Evolutionary conservation across 2,797 vertebrate genomes (phyloP), one percentile per base, ranked within the genome.

Genomic region (Cyprinella venusta): DNA sequence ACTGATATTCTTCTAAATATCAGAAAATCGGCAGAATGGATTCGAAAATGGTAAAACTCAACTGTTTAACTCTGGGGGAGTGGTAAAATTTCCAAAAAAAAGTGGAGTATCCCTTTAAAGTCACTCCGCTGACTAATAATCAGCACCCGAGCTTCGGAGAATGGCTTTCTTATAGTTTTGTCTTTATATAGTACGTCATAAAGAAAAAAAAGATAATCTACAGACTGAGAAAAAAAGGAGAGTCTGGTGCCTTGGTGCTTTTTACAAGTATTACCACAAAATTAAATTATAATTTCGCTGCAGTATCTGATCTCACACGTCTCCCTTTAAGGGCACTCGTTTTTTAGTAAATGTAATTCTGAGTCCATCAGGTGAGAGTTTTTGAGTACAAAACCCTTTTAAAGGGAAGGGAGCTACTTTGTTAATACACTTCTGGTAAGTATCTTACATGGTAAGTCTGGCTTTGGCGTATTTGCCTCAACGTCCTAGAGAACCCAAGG

Each of bases 321-420:
- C 77, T 76, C 48, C 69, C 70, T 85, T 84, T 76, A 81, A 79
- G 50, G 50, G 75, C 56, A 63, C 81, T 84, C 13, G 42, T 84
- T 83, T 76, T 80, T 80, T 69, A 59, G 59, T 81, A 87, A 86
- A 86, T 81, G 85, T 33, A 86, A 86, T 88, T 88, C 64, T 71
- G 64, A 85, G 69, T 42, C 74, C 78, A 88, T 86, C 83, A 88
- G 48, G 81, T 74, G 33, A 70, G 72, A 85, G 48, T 76, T 84
- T 84, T 84, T 76, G 76, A 76, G 79, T 67, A 24, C 56, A 77
- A 77, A 84, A 84, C 70, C 38, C 78, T 65, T 88, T 87, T 85
- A 72, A 74, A 78, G 76, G 42, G n/a, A 70, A 84, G 74, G 38
- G 54, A 71, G 70, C 64, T 75, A 65, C 64, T 56, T 82, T 76